Conservation (phyloP, 2,113 vertebrate species). For the Zosterops pallidus region DNA sequence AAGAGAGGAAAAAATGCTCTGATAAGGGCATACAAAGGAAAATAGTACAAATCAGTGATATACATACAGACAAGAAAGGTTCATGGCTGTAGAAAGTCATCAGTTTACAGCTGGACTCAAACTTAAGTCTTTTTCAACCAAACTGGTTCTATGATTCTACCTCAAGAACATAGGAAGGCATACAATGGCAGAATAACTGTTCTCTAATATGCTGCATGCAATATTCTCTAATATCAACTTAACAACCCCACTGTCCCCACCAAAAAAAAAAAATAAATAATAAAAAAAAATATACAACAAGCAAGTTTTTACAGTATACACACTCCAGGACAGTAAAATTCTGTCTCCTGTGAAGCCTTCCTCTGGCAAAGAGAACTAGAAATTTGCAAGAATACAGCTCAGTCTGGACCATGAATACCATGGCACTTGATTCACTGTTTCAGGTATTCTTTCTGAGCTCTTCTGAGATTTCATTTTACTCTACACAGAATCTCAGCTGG, state of each 20-base stretch:
- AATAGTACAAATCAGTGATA: background rate
- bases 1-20: background rate
- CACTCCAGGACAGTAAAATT: too few relatives aligned
- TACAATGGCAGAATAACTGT: background rate
- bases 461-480: too few relatives aligned
- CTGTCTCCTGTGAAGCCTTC: too few relatives aligned
- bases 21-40: background rate
- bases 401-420: too few relatives aligned
- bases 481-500: too few relatives aligned
- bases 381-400: too few relatives aligned
- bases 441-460: too few relatives aligned
- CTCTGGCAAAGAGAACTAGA: too few relatives aligned
- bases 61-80: background rate
- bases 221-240: background rate
- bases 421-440: too few relatives aligned
- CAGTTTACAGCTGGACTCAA: background rate
- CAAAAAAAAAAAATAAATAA: background rate
- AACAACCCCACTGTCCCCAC: rapidly evolving
- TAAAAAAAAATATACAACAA: too few relatives aligned
- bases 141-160: background rate
- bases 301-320: too few relatives aligned
- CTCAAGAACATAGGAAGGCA: background rate
- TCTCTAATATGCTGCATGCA: background rate
- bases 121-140: background rate
- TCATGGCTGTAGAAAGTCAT: background rate